Conservation (phyloP, 2,888 invertebrate species). For the Chelonus formosanus region DNA sequence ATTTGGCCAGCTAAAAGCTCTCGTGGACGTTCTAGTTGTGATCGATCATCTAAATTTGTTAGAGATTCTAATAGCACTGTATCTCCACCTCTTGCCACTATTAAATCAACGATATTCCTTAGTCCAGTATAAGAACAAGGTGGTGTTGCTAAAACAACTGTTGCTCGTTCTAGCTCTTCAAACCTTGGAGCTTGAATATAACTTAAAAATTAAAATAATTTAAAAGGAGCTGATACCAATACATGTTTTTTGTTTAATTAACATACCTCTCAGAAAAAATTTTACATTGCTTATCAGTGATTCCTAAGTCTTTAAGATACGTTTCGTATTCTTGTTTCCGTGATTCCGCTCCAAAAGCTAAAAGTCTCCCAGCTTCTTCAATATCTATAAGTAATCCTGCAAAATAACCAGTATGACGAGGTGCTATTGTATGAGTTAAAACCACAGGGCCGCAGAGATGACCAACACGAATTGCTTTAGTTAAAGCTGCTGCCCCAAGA, state of each 20-base stretch:
- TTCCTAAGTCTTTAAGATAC: conserved; percentile 76
- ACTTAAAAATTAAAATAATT: not conserved
- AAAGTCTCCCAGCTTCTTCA: conserved; percentile 69
- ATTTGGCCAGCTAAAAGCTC: conserved; percentile 79
- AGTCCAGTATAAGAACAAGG: conserved; percentile 85
- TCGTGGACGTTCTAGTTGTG: conserved; percentile 44
- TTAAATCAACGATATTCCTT: conserved; percentile 81
- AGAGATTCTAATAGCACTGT: conserved; percentile 76
- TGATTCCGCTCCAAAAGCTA: conserved; percentile 72
- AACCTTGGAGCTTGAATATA: conserved; percentile 50
- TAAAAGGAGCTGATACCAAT: not conserved
- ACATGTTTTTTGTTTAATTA: not conserved
- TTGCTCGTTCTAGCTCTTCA: conserved; percentile 70
- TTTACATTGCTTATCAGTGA: conserved; percentile 63
- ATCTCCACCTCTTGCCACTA: conserved; percentile 75
- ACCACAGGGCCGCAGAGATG: conserved; percentile 78
- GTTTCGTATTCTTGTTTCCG: conserved; percentile 70
- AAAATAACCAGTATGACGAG: conserved; percentile 81
- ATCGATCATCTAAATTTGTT: conserved; percentile 47
- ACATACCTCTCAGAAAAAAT: conserved; percentile 56
- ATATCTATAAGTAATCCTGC: conserved; percentile 73
- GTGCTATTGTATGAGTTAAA: conserved; percentile 82
- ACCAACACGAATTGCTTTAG: conserved; percentile 73
- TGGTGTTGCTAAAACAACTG: conserved; percentile 77
- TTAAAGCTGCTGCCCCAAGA: conserved; percentile 80